Percentiles rank a stretch among this genome's conserved stretches.
phyloP scores from a whole-genome alignment of 2,888 invertebrate genomes.

The Desoria tigrina region DNA sequence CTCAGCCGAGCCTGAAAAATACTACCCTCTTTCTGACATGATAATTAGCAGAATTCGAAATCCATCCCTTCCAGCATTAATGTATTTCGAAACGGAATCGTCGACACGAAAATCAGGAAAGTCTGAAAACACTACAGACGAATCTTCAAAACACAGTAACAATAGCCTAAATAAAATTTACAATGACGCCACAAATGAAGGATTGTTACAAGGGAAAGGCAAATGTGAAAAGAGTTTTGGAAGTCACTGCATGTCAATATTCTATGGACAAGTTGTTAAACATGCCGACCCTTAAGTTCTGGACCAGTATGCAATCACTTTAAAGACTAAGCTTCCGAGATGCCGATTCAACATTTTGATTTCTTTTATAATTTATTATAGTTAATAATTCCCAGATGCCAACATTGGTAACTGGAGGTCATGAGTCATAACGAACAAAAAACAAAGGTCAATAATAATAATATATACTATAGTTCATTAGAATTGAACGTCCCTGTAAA shows the following conservation, averaged over 20 bases:
- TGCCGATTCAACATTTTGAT: constrained; percentile 8
- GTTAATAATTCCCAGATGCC: constrained; percentile 14
- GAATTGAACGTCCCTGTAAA: neutral
- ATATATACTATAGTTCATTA: too few species aligned
- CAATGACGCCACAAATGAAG: constrained; percentile 48
- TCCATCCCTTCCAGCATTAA: constrained; percentile 36
- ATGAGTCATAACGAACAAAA: too few species aligned
- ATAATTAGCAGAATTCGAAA: constrained; percentile 49
- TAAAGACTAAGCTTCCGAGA: constrained; percentile 49
- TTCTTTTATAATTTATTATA: neutral
- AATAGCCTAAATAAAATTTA: constrained; percentile 50
- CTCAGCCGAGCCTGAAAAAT: constrained; percentile 52
- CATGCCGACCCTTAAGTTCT: constrained; percentile 53
- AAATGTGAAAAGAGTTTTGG: constrained; percentile 42
- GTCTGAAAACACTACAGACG: neutral
- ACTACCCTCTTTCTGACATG: constrained; percentile 52
- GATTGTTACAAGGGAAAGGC: constrained; percentile 36
- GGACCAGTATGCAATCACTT: constrained; percentile 50
- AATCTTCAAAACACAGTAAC: constrained; percentile 5
- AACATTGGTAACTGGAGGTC: too few species aligned
- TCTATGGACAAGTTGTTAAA: constrained; percentile 51
- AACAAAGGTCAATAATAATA: too few species aligned
- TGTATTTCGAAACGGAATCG: constrained; percentile 22
- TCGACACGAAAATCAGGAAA: neutral
- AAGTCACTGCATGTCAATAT: constrained; percentile 46